Conservation (phyloP, 2,888 invertebrate genomes). For the Eumerus sabulonum region DNA sequence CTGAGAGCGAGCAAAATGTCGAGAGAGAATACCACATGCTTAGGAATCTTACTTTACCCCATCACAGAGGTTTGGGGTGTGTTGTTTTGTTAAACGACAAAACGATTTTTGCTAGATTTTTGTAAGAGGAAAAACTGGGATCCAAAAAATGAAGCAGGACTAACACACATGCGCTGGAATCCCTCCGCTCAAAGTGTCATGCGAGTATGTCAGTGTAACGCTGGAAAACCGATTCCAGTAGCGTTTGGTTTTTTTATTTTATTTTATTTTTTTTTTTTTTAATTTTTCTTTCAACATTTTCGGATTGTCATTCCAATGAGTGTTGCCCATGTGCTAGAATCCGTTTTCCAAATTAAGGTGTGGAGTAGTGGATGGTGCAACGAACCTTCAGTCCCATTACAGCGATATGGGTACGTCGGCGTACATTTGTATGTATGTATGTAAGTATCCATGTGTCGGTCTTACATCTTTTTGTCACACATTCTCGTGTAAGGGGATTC, state of each 20-base stretch:
- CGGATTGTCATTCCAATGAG: slow-evolving; percentile 51
- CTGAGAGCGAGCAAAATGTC: slow-evolving; percentile 15
- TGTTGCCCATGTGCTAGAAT: slow-evolving; percentile 53
- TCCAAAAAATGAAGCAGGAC: slow-evolving; percentile 48
- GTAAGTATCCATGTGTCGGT: too few relatives aligned
- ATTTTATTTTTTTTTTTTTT: too few relatives aligned
- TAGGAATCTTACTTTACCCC: slow-evolving; percentile 21
- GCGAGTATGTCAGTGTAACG: slow-evolving; percentile 59
- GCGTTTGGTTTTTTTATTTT: too few relatives aligned
- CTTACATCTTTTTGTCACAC: too few relatives aligned
- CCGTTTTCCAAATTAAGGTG: slow-evolving; percentile 44
- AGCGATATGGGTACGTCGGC: too few relatives aligned
- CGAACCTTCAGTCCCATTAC: too few relatives aligned
- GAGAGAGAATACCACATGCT: slow-evolving; percentile 36
- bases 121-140: slow-evolving; percentile 48
- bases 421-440: too few relatives aligned
- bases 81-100: slow-evolving; percentile 51
- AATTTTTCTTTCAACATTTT: too few relatives aligned
- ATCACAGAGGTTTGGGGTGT: slow-evolving; percentile 24
- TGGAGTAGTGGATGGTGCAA: slow-evolving; percentile 27
- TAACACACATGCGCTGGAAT: slow-evolving; percentile 63
- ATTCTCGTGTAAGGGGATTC: too few relatives aligned
- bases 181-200: slow-evolving; percentile 38
- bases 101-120: slow-evolving; percentile 40
- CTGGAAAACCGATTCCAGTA: slow-evolving; percentile 39